These are phyloP conservation scores for Oscarella lobularis DNA, from an alignment of 37 sponge, comb jelly and placozoan genomes.

Conservation along the genomic window DNA sequence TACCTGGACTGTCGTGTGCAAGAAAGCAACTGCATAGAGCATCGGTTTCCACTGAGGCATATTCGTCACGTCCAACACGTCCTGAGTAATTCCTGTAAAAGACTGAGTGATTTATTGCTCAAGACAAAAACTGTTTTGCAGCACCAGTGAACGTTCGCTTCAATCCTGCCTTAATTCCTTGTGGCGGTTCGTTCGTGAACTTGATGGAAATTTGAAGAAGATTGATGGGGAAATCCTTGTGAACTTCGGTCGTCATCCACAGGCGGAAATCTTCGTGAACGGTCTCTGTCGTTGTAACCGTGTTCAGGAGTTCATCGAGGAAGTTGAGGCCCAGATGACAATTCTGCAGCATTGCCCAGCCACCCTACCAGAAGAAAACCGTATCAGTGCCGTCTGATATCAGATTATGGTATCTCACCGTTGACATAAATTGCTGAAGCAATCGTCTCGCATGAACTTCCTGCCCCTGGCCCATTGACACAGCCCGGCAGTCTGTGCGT, in stretches of 20 bases:
- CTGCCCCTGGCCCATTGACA: constrained; percentile 41
- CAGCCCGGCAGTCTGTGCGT: constrained; percentile 30
- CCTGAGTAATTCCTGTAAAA: constrained; percentile 70
- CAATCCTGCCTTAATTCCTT: constrained; percentile 95
- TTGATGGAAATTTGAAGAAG: constrained; percentile 92
- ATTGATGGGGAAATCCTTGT: constrained; percentile 92
- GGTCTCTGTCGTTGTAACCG: constrained; percentile 76
- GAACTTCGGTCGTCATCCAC: constrained; percentile 99
- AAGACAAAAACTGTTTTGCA: no score
- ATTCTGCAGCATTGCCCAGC: constrained; percentile 97
- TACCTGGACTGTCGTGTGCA: constrained; percentile 94
- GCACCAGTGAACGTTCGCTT: constrained; percentile 89
- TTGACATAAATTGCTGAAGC: constrained; percentile 42
- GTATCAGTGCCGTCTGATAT: no score
- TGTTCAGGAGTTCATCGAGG: constrained; percentile 84
- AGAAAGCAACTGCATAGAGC: constrained; percentile 92
- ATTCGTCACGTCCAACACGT: constrained; percentile 89
- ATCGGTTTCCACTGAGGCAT: constrained; percentile 97
- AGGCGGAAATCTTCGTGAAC: constrained; percentile 84
- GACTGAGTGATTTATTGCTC: no score
- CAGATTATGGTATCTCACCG: not conserved
- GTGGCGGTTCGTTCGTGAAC: constrained; percentile 97
- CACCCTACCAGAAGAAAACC: constrained; percentile 44
- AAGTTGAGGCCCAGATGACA: constrained; percentile 93
- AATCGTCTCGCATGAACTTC: constrained; percentile 36